Conservation (phyloP, 2,113 vertebrate genomes). For the Rhabdornis inornatus region DNA sequence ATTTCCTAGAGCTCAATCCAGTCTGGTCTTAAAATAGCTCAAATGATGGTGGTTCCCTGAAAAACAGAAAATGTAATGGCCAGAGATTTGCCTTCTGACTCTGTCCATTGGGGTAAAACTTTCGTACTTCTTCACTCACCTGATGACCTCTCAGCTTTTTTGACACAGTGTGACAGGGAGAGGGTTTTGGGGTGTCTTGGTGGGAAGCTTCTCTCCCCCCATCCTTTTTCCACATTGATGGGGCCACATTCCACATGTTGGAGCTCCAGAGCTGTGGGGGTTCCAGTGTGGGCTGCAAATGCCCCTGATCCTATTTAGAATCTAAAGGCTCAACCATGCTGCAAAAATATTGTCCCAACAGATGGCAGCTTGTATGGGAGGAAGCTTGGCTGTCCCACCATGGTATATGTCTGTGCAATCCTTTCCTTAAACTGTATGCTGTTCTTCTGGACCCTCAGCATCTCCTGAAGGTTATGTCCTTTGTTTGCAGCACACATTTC, state of each 20-base stretch:
- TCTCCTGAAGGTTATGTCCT: background rate
- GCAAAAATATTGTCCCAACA: background rate
- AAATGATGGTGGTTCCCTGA: background rate
- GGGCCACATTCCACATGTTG: background rate
- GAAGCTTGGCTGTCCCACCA: background rate
- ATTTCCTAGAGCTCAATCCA: slow-evolving; percentile 45
- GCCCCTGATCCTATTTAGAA: background rate
- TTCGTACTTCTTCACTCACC: background rate
- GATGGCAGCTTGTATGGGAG: background rate
- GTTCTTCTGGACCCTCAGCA: background rate
- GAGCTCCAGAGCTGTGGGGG: background rate
- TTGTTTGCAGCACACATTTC: background rate
- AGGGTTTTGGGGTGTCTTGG: background rate
- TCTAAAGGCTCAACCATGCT: background rate
- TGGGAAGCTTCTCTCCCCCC: background rate
- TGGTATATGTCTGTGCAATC: background rate
- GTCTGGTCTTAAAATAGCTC: slow-evolving; percentile 24
- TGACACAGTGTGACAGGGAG: background rate
- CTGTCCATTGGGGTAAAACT: background rate
- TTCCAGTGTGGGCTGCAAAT: background rate
- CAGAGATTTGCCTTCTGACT: background rate
- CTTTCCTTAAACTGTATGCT: background rate
- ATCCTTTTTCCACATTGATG: background rate
- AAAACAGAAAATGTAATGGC: background rate
- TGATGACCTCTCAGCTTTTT: background rate